Evolutionary conservation across 1,140 invertebrate species (phyloP).

Genomic region (Tyrophagus putrescentiae): DNA sequence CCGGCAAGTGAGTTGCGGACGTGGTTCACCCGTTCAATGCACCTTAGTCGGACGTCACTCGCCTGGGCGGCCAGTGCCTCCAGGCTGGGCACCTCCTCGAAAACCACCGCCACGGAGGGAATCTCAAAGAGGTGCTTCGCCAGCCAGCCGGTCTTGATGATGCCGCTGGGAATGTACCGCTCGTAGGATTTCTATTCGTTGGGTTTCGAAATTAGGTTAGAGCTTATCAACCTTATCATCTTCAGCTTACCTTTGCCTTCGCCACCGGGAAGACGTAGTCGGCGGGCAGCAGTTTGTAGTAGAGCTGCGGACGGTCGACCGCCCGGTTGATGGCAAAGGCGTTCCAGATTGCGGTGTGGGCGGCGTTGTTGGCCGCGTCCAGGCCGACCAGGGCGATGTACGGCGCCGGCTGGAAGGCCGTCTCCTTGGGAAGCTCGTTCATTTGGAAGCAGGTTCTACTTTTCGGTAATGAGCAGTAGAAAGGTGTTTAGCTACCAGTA

Average conservation of each 20-base stretch:
- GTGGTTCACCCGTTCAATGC: slow-evolving; percentile 70
- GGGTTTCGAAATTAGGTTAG: not conserved
- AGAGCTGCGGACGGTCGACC: slow-evolving; percentile 60
- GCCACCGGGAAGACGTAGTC: slow-evolving; percentile 70
- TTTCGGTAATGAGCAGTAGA: too few species aligned
- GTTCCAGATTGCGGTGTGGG: slow-evolving; percentile 82
- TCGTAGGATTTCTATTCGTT: slow-evolving; percentile 79
- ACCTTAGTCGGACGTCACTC: slow-evolving; percentile 54
- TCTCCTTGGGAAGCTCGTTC: slow-evolving; percentile 37
- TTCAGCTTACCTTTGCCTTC: slow-evolving; percentile 66
- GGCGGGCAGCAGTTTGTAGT: slow-evolving; percentile 57
- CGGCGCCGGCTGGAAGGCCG: slow-evolving; percentile 60
- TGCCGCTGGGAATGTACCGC: slow-evolving; percentile 89
- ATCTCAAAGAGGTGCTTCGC: slow-evolving; percentile 76
- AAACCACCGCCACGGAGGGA: slow-evolving; percentile 80
- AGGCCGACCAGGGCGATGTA: slow-evolving; percentile 70
- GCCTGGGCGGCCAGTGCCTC: slow-evolving; percentile 81
- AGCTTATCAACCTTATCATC: not conserved
- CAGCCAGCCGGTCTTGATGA: slow-evolving; percentile 89
- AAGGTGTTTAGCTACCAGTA: too few species aligned
- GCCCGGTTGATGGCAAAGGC: slow-evolving; percentile 65
- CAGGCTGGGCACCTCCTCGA: slow-evolving; percentile 96
- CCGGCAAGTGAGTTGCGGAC: slow-evolving; percentile 60
- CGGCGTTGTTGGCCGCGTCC: slow-evolving; percentile 63
- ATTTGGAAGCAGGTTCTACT: too few species aligned